Percentiles rank a stretch among this genome's conserved stretches.
phyloP scores from a whole-genome alignment of 2,113 vertebrate genomes.

The Varanus salvator region DNA sequence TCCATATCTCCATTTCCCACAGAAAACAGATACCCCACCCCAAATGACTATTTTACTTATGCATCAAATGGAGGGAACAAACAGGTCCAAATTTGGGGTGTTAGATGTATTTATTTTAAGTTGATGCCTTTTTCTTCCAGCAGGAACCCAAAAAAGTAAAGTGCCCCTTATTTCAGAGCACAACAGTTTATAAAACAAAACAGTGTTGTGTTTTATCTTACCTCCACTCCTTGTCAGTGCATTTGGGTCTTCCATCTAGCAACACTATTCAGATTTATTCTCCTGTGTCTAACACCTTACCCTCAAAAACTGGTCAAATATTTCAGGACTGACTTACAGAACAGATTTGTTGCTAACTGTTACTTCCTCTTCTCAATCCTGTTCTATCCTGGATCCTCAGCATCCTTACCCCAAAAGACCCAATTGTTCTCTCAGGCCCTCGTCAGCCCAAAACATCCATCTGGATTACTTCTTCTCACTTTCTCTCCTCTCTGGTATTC shows the following conservation, averaged over 20 bases:
- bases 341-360: background rate
- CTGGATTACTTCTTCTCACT: background rate
- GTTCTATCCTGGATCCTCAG: conserved; percentile 6
- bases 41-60: conserved; percentile 41
- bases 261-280: background rate
- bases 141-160: background rate
- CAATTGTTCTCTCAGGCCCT: background rate
- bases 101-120: background rate
- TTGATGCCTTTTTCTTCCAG: background rate
- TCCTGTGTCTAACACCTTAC: background rate
- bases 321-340: background rate
- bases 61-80: conserved; percentile 34
- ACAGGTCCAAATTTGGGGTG: conserved; percentile 39
- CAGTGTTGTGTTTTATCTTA: background rate
- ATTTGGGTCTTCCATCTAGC: background rate
- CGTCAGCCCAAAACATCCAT: background rate
- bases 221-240: background rate
- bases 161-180: background rate
- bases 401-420: conserved; percentile 2
- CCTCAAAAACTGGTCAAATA: background rate
- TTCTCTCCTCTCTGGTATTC: background rate
- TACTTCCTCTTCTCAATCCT: conserved; percentile 13
- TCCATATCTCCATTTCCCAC: conserved; percentile 56
- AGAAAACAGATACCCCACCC: conserved; percentile 20
- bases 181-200: background rate